Conservation (phyloP, 2,797 vertebrate genomes). For the Bufotes viridis region DNA sequence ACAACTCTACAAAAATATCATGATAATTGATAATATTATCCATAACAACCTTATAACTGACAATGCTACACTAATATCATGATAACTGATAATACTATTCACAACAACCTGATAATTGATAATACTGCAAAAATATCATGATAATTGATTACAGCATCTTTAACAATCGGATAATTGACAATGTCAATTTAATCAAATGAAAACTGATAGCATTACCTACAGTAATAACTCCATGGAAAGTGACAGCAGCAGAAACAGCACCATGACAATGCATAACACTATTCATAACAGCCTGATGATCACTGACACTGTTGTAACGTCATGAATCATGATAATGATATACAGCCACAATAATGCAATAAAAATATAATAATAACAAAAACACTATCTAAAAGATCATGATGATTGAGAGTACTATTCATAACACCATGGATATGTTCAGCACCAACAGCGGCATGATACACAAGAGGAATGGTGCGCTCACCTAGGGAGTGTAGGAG, state of each 20-base stretch:
- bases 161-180: not conserved
- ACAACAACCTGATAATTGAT: not conserved
- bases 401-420: not conserved
- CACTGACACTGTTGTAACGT: not conserved
- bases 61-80: no score
- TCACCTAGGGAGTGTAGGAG: no score
- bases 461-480: no score
- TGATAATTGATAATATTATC: no score
- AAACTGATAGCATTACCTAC: not conserved
- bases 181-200: not conserved
- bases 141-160: not conserved
- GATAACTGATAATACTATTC: not conserved
- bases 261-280: not conserved
- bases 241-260: not conserved
- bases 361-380: not conserved
- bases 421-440: not conserved
- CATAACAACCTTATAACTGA: no score
- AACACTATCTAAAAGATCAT: not conserved
- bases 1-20: no score
- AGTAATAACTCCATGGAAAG: not conserved
- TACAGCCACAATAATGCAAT: not conserved
- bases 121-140: not conserved
- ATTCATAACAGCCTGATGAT: not conserved
- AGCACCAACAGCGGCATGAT: not conserved
- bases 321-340: not conserved